Evolutionary conservation across 92 coral and sea anemone genomes (phyloP), one percentile per base, ranked within the genome.

Genomic region (Isaurus tuberculatus): DNA sequence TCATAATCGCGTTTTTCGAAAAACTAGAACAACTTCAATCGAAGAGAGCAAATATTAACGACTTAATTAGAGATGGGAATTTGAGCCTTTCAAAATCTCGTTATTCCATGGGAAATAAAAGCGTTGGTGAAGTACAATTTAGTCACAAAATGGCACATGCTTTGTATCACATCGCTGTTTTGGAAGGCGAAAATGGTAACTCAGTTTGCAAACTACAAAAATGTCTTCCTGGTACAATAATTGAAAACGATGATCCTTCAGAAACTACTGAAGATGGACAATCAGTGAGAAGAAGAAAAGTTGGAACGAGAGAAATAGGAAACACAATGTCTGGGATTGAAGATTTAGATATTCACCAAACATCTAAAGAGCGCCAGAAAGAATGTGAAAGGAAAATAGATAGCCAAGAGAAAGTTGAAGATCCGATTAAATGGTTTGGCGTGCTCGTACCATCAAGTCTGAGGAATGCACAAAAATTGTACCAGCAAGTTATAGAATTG

Each of bases 391-490:
- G 70, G 30, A 70, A 70, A 9, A 63, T 32, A 53, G 75, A 31
- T 32, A 90, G 84, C 66, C 78, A 53, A 28, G 65, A 69, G 25
- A 73, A 79, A 66, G 14, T 82, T 14, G 86, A 73, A 46, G 95
- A 96, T 73, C 99, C 99, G 16, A 33, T 96, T 5, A 96, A 92
- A 55, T 96, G 99, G 99, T 96, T 94, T 68, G 99, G 99, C 42
- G 97, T 94, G 80, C 79, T 96, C 46, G 99, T 96, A 31, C 98
- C 99, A 63, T 79, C 91, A 36, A 89, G 91, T 61, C 82, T 96
- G 32, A 90, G 89, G 73, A 85, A 88, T 49, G 97, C 98, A 9
- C 99, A 96, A 75, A 88, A 65, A 36, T 77, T 90, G 43, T 96
- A 91, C 28, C 94, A 85, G 79, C 81, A 74, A 30, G 95, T 94